Base-by-base conservation (phyloP, 2,797 vertebrate genomes). In the Sebastes ruberrimus region DNA sequence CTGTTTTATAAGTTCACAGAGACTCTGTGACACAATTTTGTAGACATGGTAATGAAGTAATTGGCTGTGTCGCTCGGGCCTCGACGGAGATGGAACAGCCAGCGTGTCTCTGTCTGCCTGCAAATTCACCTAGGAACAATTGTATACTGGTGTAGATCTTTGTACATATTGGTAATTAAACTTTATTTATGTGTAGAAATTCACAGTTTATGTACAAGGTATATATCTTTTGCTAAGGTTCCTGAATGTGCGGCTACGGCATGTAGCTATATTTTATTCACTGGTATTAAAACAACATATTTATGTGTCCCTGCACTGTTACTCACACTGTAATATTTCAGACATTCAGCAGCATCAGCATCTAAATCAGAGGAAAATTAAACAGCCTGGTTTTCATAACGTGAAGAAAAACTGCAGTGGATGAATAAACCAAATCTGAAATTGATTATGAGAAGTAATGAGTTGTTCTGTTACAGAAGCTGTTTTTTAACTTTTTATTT, bases 361-460 rank as follows among this genome's bases (percentile, higher is more conserved):
- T 80, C 71, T 74, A 77, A 92, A 91, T 80, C 78, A 61, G 20
- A 69, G 60, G 32, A 62, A 87, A 81, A 82, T 57, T 14, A 81
- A 86, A 76, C 4, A 3, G 74, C 71, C 77, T 82, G 78, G 76
- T 74, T 88, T 80, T 82, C 49, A 69, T 82, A 61, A 74, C 1
- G 1, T 18, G 9, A 10, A 38, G 25, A 73, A 82, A 78, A 76
- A 62, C 32, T 46, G 1, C 46, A 52, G 73, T 22, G 14, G 65
- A 69, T 57, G 68, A 88, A 74, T 79, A 80, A 88, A 84, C 46
- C 55, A 55, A 88, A 85, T 73, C 83, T 92, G 89, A 89, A 80
- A 53, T 78, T 90, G 76, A 92, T 91, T 91, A 84, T 1, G 10
- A 83, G 46, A 80, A 78, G 60, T 77, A 90, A 90, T 64, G 84